Base-by-base conservation (phyloP, 1,140 invertebrate genomes). In the Choristoneura fumiferana region DNA sequence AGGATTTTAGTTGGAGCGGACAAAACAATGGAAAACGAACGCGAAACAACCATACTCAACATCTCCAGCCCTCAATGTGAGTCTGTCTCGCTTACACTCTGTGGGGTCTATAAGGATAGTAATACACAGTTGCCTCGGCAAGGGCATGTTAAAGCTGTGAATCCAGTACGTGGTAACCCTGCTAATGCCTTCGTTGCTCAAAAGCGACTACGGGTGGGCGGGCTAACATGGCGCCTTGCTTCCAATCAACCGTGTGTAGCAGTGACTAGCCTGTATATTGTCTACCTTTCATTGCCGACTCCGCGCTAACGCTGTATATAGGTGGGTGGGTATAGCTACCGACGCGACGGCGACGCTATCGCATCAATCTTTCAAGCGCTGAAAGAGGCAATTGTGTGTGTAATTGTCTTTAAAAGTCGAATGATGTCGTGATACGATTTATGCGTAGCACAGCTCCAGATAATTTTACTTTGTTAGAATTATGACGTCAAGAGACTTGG, bases 191-290 rank as follows among this genome's bases (percentile, higher is more conserved):
- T 29, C 22, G 43, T 49, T 18, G 43, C 18, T 29, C 18, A 18
- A 33, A 49, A 29, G 43, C 43, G 18, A 22, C 43, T 29, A 49
- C 43, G 43, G 29, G 43, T 49, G 12, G 43, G 43, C 43, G 43
- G 43, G 12, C 17, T 33, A 49, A 49, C 43, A 49, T 18, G 43
- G 22, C 43, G 18, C 43, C 43, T 12, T 29, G 43, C 17, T 49
- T 49, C n/a, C 43, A 49, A 49, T 49, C 43, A 49, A 29, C 43
- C 22, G 22, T 13, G 22, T 49, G 43, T 29, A 29, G 43, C 18
- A 29, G 17, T 29, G 43, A 33, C 43, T 49, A 29, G 10, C 13
- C 4, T 18, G 40, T 37, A 37, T 37, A 12, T 37, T 37, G 35
- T 37, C 35, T 37, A 37, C 35, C 35, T 37, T 37, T 37, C 35